Evolutionary conservation across 2,113 vertebrate genomes (phyloP), one percentile per base, ranked within the genome.

Genomic region (Callipepla squamata): DNA sequence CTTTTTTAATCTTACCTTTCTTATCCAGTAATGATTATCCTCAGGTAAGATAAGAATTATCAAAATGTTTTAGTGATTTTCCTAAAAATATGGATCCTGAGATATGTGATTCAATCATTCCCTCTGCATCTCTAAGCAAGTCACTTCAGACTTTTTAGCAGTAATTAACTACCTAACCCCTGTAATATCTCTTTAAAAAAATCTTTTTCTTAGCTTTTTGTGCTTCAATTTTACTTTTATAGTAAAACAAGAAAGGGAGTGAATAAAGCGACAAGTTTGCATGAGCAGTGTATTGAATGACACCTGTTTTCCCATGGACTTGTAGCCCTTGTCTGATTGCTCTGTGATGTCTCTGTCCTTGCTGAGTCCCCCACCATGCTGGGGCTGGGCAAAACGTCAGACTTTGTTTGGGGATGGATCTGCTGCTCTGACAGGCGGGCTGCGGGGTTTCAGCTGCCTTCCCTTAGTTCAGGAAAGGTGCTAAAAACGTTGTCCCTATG

Each of bases 31-130:
- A 48, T 70, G 84, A 63, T 91, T 80, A 59, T 57, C 61, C 34
- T 32, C 94, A 95, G 92, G 94, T 93, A 93, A 91, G 94, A 59
- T 30, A 83, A 80, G 72, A 92, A 89, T 68, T 92, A 94, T 57
- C 26, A 70, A 38, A 34, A 34, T 38, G 19, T 42, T 82, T 14
- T 55, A 48, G 68, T 67, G n/a, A 18, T 75, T 90, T 90, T 83
- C 28, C 34, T 92, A 36, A 69, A 76, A 82, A 16, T 53, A 40
- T 76, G 48, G 48, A 8, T 74, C 53, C 55, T 53, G 78, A 65
- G 78, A 76, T 45, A 40, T 0, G 0, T 36, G 72, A 70, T 57
- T 80, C 69, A 78, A 1, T 72, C 63, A 61, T 65, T 92, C 51
- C 55, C 40, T 87, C 0, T 8, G 4, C 50, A 4, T 57, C 51